Percentiles rank a stretch among this genome's conserved stretches.
Conservation (phyloP, 2,888 invertebrate species). For the Tinea pellionella region DNA sequence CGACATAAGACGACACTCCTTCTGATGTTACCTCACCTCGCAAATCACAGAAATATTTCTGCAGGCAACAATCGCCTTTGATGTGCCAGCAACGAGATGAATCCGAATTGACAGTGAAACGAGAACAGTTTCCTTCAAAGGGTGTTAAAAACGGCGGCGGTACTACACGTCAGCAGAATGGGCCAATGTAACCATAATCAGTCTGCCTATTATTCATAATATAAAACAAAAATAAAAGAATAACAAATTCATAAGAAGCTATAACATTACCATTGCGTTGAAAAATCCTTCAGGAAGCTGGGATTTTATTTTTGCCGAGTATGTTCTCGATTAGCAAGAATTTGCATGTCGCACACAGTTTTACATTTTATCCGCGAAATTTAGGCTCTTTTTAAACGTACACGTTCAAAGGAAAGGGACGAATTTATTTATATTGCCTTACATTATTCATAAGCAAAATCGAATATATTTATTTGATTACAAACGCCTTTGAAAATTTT, state of each 20-base stretch:
- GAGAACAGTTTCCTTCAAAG: no score
- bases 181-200: no score
- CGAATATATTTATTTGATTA: not conserved
- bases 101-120: no score
- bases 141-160: no score
- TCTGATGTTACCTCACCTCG: no score
- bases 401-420: not conserved
- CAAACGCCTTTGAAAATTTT: not conserved
- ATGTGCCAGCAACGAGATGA: no score
- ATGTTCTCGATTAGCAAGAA: not conserved
- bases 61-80: no score
- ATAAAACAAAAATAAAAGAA: no score
- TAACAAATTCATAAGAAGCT: not conserved
- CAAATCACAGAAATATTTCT: no score
- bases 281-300: not conserved
- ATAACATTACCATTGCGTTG: not conserved
- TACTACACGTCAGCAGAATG: no score
- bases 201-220: no score
- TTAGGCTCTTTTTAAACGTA: not conserved
- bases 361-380: not conserved
- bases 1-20: no score
- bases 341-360: not conserved
- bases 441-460: not conserved
- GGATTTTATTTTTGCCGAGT: not conserved
- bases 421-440: not conserved